Conservation (phyloP, 1,140 invertebrate genomes). For the Megalonaias nervosa region DNA sequence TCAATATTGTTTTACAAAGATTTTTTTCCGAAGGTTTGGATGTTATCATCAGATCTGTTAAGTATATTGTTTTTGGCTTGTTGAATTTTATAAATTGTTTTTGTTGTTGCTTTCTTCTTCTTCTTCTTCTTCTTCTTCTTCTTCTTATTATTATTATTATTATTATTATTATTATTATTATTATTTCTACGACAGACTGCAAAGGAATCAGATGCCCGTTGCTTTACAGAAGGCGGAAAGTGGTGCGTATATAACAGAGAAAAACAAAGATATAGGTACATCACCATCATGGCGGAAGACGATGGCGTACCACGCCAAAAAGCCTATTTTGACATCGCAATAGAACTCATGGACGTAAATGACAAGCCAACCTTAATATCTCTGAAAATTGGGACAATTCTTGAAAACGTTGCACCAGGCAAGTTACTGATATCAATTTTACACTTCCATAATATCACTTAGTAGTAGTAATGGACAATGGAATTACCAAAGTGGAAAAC, state of each 20-base stretch:
- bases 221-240: conserved; percentile 29
- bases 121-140: too few relatives aligned
- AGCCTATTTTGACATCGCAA: conserved; percentile 37
- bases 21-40: too few relatives aligned
- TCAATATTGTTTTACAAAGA: too few relatives aligned
- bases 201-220: conserved; percentile 31
- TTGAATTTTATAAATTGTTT: too few relatives aligned
- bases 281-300: conserved; percentile 41
- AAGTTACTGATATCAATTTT: background rate
- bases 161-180: too few relatives aligned
- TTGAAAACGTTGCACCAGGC: conserved; percentile 42
- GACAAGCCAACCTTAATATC: conserved; percentile 37
- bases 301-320: conserved; percentile 30
- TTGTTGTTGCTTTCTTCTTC: too few relatives aligned
- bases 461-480: background rate
- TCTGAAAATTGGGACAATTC: conserved; percentile 18
- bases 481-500: too few relatives aligned
- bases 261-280: conserved; percentile 7
- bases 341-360: conserved; percentile 39
- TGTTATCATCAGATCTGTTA: too few relatives aligned
- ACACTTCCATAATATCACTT: background rate
- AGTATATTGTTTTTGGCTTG: too few relatives aligned
- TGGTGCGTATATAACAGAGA: conserved; percentile 41
- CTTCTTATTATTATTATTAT: too few relatives aligned
- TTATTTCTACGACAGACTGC: conserved; percentile 17